Conservation (phyloP, 2,113 vertebrate species). For the Grammomys dolichurus region DNA sequence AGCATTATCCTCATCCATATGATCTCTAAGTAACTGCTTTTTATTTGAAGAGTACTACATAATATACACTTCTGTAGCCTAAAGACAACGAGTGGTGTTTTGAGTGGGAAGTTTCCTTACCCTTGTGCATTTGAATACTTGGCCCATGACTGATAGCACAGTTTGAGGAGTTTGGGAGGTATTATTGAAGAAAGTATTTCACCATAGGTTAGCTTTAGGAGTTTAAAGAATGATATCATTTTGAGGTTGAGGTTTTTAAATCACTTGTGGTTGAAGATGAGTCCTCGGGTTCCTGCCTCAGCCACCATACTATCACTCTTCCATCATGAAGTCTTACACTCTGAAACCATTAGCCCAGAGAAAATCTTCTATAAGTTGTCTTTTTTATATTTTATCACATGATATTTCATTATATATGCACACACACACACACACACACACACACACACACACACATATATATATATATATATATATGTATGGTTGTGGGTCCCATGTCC, state of each 20-base stretch:
- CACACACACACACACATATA: fast-evolving
- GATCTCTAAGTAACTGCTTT: neutral
- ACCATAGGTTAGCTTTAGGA: neutral
- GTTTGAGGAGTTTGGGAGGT: neutral
- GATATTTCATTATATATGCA: neutral
- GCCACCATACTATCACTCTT: neutral
- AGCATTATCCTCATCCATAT: neutral
- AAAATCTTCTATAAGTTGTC: neutral
- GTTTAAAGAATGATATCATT: neutral
- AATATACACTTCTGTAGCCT: neutral
- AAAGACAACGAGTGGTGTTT: neutral
- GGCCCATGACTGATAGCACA: neutral
- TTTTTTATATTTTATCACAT: neutral
- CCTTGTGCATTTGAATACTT: neutral
- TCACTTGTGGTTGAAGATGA: neutral
- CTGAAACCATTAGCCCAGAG: neutral
- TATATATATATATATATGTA: too few species aligned
- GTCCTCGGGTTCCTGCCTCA: neutral
- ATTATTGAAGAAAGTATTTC: neutral
- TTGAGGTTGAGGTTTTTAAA: neutral
- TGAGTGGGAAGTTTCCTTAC: neutral
- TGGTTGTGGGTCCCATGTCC: too few species aligned
- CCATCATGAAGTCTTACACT: neutral
- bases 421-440: too few species aligned
- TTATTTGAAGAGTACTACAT: neutral